Conservation (phyloP, 2,888 invertebrate species). For the Campaea margaritaria region DNA sequence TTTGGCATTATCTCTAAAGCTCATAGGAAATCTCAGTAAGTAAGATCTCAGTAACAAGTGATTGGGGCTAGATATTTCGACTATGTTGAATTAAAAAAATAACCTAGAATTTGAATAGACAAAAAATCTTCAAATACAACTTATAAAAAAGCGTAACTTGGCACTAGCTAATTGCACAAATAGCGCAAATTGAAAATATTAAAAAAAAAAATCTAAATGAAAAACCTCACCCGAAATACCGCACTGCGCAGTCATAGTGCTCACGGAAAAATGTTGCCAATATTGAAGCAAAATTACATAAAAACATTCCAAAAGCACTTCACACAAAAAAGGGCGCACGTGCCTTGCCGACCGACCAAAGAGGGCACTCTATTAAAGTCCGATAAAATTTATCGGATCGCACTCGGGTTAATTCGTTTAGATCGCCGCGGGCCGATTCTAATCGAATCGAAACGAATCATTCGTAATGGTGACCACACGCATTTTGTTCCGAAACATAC, state of each 20-base stretch:
- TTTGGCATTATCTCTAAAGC: no score
- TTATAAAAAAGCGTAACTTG: no score
- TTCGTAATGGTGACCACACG: constrained; percentile 68
- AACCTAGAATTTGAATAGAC: no score
- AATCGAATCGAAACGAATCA: constrained; percentile 59
- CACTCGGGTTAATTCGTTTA: constrained; percentile 60
- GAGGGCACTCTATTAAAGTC: constrained; percentile 50
- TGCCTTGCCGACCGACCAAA: constrained; percentile 35
- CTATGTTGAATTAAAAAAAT: no score
- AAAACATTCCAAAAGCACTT: constrained; percentile 22
- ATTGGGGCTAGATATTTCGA: no score
- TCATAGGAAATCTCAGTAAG: no score
- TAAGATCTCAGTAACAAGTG: no score
- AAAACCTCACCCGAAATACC: no score
- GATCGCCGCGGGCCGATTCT: constrained; percentile 63
- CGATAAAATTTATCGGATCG: constrained; percentile 61
- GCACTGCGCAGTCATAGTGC: not conserved
- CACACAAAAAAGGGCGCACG: constrained; percentile 32
- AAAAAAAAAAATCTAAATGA: no score
- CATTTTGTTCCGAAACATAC: constrained; percentile 46
- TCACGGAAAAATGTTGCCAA: constrained; percentile 29
- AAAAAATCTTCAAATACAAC: no score
- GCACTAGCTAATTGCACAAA: no score
- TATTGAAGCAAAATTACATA: constrained; percentile 16
- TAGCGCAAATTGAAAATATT: no score